Percentiles rank a stretch among this genome's conserved stretches.
These are phyloP conservation scores for Calephelis virginiensis DNA, from an alignment of 1,140 invertebrate genomes.

Conservation along the genomic window DNA sequence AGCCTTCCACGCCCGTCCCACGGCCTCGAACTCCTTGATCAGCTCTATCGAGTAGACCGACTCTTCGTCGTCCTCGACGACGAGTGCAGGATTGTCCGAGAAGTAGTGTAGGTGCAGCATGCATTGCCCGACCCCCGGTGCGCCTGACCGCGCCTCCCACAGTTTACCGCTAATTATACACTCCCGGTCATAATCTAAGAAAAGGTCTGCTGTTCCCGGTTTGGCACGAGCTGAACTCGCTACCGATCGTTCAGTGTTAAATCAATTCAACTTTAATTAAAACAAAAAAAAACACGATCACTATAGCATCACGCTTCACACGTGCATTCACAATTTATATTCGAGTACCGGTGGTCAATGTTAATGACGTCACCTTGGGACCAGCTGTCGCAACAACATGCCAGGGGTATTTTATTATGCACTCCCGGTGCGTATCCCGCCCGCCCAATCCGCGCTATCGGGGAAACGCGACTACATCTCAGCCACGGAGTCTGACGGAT, in stretches of 20 bases:
- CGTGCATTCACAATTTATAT: too few species aligned
- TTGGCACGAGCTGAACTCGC: too few species aligned
- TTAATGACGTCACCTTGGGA: too few species aligned
- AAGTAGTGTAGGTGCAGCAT: slow-evolving; percentile 90
- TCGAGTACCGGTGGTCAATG: too few species aligned
- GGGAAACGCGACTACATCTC: slow-evolving; percentile 40
- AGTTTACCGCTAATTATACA: slow-evolving; percentile 68
- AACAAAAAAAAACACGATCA: too few species aligned
- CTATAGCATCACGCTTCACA: too few species aligned
- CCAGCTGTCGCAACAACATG: slow-evolving; percentile 33
- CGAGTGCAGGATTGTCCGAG: slow-evolving; percentile 84
- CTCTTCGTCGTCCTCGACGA: slow-evolving; percentile 79
- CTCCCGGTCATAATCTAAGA: slow-evolving; percentile 13
- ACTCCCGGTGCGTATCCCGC: slow-evolving; percentile 3
- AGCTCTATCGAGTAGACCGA: slow-evolving; percentile 86
- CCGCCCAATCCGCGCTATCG: slow-evolving; percentile 37
- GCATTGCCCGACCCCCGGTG: slow-evolving; percentile 47
- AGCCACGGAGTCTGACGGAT: slow-evolving; percentile 31
- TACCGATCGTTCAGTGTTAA: too few species aligned
- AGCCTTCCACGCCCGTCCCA: slow-evolving; percentile 85
- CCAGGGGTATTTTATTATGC: slow-evolving; percentile 15
- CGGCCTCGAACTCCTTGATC: slow-evolving; percentile 91
- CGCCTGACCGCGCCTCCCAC: slow-evolving; percentile 63
- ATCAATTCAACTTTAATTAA: too few species aligned
- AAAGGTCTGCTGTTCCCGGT: too few species aligned